Evolutionary conservation across 2,113 vertebrate genomes (phyloP), one percentile per base, ranked within the genome.

Genomic region (Tretioscincus oriximinensis): DNA sequence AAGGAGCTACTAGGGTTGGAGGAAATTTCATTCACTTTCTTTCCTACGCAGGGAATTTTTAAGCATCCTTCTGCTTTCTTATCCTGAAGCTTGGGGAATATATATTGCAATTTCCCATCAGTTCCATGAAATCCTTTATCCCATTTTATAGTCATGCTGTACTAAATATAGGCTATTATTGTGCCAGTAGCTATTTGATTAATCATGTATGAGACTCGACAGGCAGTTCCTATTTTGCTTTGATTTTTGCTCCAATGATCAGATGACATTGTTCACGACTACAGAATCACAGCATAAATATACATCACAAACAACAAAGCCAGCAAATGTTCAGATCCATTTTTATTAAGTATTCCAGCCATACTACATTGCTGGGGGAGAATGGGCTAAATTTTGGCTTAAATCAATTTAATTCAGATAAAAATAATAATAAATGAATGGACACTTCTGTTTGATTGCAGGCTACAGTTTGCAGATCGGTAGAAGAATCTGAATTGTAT

Each of bases 61-160:
- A 22, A 12, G 20, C 70, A 86, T 90, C 71, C 81, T 84, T 61
- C 49, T 28, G 11, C 22, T 11, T 67, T 78, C 81, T 35, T 82
- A 75, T 12, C 45, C 41, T 73, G 24, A 81, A 78, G 87, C 85
- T 86, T 84, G 81, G 84, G 91, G n/a, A 88, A 41, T 18, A 35
- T 71, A 76, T 49, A 66, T 58, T 80, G 76, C 64, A 88, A 47
- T 90, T 93, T 93, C 87, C 85, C 88, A 81, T 86, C 87, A 88
- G 67, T 88, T 81, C 88, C 86, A 92, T 91, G 88, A 93, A 84
- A 61, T 54, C 65, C 80, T 90, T 93, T 89, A 92, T 90, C 89
- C 69, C 80, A 83, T 90, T 86, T 91, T 89, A 83, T 0, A 4
- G 7, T 75, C 72, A 82, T 82, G 49, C 81, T 77, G 82, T 41